Conservation (phyloP, 2,113 vertebrate species). For the Gadus chalcogrammus region DNA sequence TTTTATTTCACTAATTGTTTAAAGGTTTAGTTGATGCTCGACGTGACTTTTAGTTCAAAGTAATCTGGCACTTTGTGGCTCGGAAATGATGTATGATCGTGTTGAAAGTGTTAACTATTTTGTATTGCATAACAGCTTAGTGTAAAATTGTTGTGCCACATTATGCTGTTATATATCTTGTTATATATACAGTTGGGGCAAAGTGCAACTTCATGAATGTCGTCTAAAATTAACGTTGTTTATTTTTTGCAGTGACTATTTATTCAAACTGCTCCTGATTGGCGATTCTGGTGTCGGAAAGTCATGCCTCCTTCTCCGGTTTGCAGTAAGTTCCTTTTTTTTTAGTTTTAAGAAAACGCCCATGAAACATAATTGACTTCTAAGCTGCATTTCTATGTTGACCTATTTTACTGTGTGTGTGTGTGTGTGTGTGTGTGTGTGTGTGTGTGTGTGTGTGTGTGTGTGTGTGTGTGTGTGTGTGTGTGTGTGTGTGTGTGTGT, state of each 20-base stretch:
- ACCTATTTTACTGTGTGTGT: not conserved
- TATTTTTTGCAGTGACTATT: conserved; percentile 87
- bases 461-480: not conserved
- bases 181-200: too few species aligned
- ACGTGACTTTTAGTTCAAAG: too few species aligned
- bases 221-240: not conserved
- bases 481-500: not conserved
- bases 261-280: conserved; percentile 99
- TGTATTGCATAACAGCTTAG: too few species aligned
- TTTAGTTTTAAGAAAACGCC: not conserved
- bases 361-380: not conserved
- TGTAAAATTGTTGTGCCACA: too few species aligned
- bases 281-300: conserved; percentile 98
- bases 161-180: too few species aligned
- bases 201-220: too few species aligned
- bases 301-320: conserved; percentile 96
- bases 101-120: too few species aligned
- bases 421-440: conserved; percentile 21
- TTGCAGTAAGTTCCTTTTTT: conserved; percentile 84
- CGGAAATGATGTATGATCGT: too few species aligned
- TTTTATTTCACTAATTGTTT: too few species aligned
- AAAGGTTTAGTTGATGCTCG: too few species aligned
- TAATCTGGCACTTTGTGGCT: too few species aligned
- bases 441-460: conserved; percentile 2
- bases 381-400: not conserved